Base-by-base conservation (phyloP, 2,113 vertebrate species). In the Strix uralensis region DNA sequence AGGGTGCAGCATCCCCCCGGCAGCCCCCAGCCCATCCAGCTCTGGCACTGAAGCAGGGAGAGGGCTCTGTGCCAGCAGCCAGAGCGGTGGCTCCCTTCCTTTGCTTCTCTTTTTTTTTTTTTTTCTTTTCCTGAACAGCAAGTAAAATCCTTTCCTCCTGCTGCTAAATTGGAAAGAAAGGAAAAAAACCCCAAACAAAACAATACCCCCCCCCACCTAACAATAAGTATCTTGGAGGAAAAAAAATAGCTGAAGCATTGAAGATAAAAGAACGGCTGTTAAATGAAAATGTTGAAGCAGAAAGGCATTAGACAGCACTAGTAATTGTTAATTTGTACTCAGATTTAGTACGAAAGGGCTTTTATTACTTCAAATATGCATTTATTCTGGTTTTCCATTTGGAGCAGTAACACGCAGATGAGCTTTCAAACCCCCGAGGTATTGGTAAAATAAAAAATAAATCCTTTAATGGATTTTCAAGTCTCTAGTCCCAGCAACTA, bases 311-410 rank as follows among this genome's bases (percentile, higher is more conserved):
- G 96, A 78, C 92, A 82, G 96, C 69, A 46, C 86, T 57, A 79
- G 97, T 96, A 95, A 97, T 96, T 96, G 96, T 97, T 97, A 96
- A 96, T 97, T 97, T 95, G 97, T 94, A 94, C 97, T 97, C 86
- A 44, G 95, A 93, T 96, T 96, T 94, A 92, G 88, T 78, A 96
- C 30, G 73, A 78, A 96, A 88, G 36, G 86, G 69, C 83, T 96
- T 96, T 97, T 97, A 96, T 96, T 96, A 78, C 95, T 91, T 94
- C 94, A 96, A 88, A 95, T 93, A 86, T 94, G 95, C 95, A 94
- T 96, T 96, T 95, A 94, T 96, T 95, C 96, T 89, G 91, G 49
- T 79, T 96, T 92, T 75, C 96, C 58, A 86, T 96, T 96, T 94
- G 95, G 69, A 96, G 94, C 95, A 94, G 88, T 81, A 96, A 71